Evolutionary conservation across 2,113 vertebrate species (phyloP), one percentile per base, ranked within the genome.

Genomic region (Xenus cinereus): DNA sequence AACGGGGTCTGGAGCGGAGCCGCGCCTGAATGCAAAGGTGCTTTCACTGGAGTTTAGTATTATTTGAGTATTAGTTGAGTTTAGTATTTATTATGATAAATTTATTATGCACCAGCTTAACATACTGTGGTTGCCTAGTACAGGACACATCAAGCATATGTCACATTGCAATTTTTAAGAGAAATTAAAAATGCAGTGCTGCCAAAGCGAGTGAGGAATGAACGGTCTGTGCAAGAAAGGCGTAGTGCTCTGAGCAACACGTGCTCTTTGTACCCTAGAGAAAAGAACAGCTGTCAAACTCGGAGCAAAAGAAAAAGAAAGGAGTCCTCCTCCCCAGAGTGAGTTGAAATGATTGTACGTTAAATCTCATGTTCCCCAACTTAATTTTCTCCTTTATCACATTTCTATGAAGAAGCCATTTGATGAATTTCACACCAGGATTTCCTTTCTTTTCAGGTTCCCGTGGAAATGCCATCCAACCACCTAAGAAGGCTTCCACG

Each of bases 11-110:
- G 98, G 98, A 97, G 77, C 0, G 87, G 97, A 63, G 90, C 68
- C 2, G 59, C 13, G 1, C 98, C 98, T 0, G 2, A 27, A 4
- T 98, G 98, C 92, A 71, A 81, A 96, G 95, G 98, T 98, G 93
- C 10, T 21, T 35, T 15, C 63, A 10, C 0, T 27, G 0, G 1
- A 33, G 23, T 8, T 43, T 7, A 11, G 23, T 8, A 1, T 4
- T 54, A 30, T 17, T 54, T 28, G 27, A 28, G 27, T 53, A 53
- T 28, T 28, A 53, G 27, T 18, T 30, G 27, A 30, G 53, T 18
- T 54, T 9, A 54, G 53, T 18, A 18, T 54, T 54, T 54, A 54
- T 54, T 30, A 54, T 6, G 9, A 54, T 18, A 54, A 54, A 54
- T 54, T 17, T 54, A 43, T 43, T 2, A 6, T 0, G 30, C 27